These are phyloP conservation scores for Sarcophaga rosellei DNA, from an alignment of 2,888 invertebrate species.

Conservation along the genomic window DNA sequence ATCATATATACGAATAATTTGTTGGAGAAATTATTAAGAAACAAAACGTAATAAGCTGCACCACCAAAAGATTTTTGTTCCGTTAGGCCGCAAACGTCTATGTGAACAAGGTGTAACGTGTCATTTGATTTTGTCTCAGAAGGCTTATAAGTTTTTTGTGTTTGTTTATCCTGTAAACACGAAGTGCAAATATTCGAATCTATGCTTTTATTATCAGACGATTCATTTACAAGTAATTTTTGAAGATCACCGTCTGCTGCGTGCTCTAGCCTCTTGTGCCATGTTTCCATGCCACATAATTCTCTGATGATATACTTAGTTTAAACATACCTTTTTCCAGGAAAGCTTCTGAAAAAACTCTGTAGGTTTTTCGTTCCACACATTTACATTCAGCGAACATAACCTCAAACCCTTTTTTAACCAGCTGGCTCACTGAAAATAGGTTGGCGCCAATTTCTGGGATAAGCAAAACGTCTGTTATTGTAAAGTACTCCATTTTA, in stretches of 20 bases:
- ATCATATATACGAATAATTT: conserved; percentile 37
- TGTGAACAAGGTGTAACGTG: conserved; percentile 26
- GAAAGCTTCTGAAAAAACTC: background rate
- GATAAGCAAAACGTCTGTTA: conserved; percentile 35
- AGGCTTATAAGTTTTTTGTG: conserved; percentile 4
- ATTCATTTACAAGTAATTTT: background rate
- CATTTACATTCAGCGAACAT: background rate
- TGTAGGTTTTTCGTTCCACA: background rate
- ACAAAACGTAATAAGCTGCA: conserved; percentile 27
- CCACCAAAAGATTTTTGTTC: conserved; percentile 23
- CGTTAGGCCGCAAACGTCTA: conserved; percentile 40
- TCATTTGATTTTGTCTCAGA: conserved; percentile 31
- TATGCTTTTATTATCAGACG: background rate
- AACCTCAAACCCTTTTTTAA: conserved; percentile 26
- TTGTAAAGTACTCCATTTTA: conserved; percentile 5
- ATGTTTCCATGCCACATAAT: background rate
- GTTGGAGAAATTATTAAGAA: conserved; percentile 33
- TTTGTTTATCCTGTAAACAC: conserved; percentile 31
- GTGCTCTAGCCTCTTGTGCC: conserved; percentile 26
- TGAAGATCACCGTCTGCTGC: background rate
- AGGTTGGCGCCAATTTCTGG: conserved; percentile 41
- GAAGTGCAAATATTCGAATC: conserved; percentile 15
- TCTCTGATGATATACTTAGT: background rate
- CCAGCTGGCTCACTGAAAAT: conserved; percentile 33
- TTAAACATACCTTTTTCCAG: background rate